A percentile compares a stretch with the other conserved stretches of the same genome.
Conservation (phyloP, 2,888 invertebrate species). For the Siphlonurus alternatus region DNA sequence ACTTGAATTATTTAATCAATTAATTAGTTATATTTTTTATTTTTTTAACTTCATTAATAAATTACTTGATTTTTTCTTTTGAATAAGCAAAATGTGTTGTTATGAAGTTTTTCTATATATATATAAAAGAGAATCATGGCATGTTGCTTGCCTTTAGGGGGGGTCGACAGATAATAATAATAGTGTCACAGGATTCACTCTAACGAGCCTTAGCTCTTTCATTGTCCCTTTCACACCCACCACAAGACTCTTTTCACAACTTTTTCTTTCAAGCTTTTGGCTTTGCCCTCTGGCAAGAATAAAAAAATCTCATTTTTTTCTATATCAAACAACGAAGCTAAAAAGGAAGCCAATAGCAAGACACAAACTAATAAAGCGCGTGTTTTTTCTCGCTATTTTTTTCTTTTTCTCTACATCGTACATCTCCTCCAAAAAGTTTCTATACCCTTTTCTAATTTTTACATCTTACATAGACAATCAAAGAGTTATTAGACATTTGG, state of each 20-base stretch:
- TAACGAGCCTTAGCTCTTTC: not conserved
- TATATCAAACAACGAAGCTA: not conserved
- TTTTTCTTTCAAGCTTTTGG: not conserved
- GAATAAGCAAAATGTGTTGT: no score
- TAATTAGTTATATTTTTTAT: no score
- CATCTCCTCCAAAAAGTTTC: no score
- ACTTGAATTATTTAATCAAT: no score
- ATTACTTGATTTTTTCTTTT: not conserved
- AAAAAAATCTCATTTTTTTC: not conserved
- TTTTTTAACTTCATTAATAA: not conserved
- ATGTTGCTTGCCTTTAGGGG: not conserved
- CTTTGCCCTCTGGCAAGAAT: not conserved
- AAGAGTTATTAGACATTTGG: no score
- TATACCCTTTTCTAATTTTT: no score
- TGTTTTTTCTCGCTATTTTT: not conserved
- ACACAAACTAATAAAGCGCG: not conserved
- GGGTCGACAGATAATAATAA: not conserved
- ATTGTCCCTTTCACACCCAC: not conserved
- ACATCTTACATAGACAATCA: no score
- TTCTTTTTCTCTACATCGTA: no score
- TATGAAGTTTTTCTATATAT: no score
- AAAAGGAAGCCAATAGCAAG: not conserved
- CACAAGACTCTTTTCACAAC: not conserved
- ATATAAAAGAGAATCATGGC: not conserved
- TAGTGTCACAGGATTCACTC: not conserved